Evolutionary conservation across 2,797 vertebrate genomes (phyloP).

Genomic region (Dromococcyx pavoninus): DNA sequence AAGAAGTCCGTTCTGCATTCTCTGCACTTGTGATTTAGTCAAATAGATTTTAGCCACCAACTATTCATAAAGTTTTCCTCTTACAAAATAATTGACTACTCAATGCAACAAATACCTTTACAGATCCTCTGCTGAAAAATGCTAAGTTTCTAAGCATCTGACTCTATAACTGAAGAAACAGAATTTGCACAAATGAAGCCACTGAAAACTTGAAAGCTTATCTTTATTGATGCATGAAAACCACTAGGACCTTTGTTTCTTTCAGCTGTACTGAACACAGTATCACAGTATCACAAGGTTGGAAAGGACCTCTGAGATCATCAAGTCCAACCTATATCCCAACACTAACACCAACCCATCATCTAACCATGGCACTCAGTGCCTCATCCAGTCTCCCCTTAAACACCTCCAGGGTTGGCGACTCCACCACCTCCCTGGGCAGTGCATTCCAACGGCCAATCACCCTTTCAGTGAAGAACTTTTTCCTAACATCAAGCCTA

Average conservation of each 20-base stretch:
- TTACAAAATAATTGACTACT: neutral
- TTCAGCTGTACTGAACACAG: neutral
- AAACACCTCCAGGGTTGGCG: too few relatives aligned
- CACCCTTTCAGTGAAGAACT: too few relatives aligned
- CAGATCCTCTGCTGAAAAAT: neutral
- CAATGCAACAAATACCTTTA: neutral
- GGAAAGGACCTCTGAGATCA: too few relatives aligned
- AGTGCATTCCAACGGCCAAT: too few relatives aligned
- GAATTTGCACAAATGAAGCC: neutral
- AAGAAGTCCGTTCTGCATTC: neutral
- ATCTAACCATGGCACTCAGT: too few relatives aligned
- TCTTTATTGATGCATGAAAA: neutral
- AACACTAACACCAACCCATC: too few relatives aligned
- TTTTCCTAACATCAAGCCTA: too few relatives aligned
- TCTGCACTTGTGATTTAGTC: neutral
- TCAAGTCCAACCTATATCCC: too few relatives aligned
- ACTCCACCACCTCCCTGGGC: too few relatives aligned
- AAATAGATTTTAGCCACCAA: neutral
- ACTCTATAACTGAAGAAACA: neutral
- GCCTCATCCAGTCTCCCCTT: too few relatives aligned
- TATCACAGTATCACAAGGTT: too few relatives aligned
- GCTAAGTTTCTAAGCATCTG: neutral
- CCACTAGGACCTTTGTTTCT: neutral
- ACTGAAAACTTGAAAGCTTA: neutral
- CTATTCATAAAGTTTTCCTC: neutral